A percentile compares a stretch with the other conserved stretches of the same genome.
phyloP scores from a whole-genome alignment of 2,797 vertebrate genomes.

The Pyrrhura leucotis region DNA sequence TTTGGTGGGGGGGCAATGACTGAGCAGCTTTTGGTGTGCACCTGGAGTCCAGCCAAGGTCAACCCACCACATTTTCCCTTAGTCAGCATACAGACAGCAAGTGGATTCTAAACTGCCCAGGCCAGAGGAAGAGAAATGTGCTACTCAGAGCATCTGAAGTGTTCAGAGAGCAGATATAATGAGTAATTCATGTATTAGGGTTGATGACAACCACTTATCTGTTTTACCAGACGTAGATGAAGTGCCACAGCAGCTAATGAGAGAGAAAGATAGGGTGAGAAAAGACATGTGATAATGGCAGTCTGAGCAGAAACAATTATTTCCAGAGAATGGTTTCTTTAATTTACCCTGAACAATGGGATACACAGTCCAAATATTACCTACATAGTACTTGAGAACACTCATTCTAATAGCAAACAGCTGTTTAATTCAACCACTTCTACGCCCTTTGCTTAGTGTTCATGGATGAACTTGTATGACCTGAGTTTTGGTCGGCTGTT shows the following conservation, averaged over 20 bases:
- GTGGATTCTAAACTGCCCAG: background rate
- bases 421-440: background rate
- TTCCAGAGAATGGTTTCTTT: background rate
- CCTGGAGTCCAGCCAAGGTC: background rate
- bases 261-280: slow-evolving; percentile 24
- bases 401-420: slow-evolving; percentile 5
- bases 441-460: background rate
- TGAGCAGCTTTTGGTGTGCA: background rate
- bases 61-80: background rate
- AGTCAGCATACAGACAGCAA: background rate
- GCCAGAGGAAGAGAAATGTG: background rate
- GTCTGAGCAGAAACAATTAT: slow-evolving; percentile 15
- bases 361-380: background rate
- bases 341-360: background rate
- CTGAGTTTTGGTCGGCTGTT: background rate
- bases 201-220: background rate
- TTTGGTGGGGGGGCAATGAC: background rate
- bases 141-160: background rate
- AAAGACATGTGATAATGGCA: background rate
- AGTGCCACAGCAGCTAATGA: background rate
- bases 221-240: background rate
- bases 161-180: background rate
- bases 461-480: background rate
- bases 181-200: background rate
- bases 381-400: background rate